These are phyloP conservation scores for Fregetta grallaria DNA, from an alignment of 2,113 vertebrate genomes.

Conservation along the genomic window DNA sequence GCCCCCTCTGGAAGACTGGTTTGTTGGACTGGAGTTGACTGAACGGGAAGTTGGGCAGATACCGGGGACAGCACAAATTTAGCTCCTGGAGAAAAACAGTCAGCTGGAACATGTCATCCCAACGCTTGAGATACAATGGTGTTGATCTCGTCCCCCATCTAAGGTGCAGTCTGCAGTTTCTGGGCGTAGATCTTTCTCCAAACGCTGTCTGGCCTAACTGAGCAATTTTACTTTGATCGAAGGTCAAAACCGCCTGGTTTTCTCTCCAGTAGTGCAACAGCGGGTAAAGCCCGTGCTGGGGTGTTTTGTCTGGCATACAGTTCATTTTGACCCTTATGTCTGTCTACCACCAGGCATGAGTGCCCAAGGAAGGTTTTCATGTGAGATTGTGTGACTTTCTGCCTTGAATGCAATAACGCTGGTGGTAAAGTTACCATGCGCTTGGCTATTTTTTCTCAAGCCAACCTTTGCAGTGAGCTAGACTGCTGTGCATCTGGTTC, in stretches of 20 bases:
- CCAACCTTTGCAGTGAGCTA: neutral
- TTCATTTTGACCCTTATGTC: neutral
- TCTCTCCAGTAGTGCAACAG: neutral
- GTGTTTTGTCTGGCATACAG: neutral
- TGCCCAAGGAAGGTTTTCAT: neutral
- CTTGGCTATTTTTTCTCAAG: neutral
- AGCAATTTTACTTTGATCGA: neutral
- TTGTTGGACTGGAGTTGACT: neutral
- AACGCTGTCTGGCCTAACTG: neutral
- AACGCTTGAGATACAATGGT: fast-evolving
- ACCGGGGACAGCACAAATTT: fast-evolving
- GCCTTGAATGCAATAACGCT: fast-evolving
- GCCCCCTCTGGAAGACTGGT: neutral
- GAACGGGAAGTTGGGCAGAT: neutral
- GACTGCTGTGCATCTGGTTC: neutral
- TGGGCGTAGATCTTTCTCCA: neutral
- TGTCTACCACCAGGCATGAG: no score
- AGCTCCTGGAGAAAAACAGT: neutral
- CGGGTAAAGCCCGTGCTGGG: fast-evolving
- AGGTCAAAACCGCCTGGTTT: neutral
- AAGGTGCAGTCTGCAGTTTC: neutral
- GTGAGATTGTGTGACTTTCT: neutral
- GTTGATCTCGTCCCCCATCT: fast-evolving
- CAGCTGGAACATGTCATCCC: neutral
- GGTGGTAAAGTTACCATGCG: fast-evolving